Conservation (phyloP, 2,888 invertebrate genomes). For the Drosophila acutilabella region DNA sequence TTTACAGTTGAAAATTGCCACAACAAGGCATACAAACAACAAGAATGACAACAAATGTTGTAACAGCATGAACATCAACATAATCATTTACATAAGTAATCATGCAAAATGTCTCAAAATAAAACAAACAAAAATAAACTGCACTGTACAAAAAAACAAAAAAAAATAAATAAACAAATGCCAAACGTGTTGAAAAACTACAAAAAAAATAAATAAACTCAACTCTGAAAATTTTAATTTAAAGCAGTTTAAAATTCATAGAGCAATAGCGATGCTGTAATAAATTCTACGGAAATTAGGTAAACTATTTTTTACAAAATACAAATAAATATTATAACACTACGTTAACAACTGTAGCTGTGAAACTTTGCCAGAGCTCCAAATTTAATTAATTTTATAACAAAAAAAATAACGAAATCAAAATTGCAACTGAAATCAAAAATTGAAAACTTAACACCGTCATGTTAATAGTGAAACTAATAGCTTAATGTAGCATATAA, state of each 20-base stretch:
- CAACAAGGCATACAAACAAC: slow-evolving; percentile 5
- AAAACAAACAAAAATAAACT: slow-evolving; percentile 59
- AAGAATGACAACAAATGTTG: not conserved
- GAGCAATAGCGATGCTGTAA: not conserved
- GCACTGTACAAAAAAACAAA: slow-evolving; percentile 26
- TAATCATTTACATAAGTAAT: slow-evolving; percentile 65
- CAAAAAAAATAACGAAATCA: slow-evolving; percentile 30
- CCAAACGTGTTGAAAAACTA: slow-evolving; percentile 9
- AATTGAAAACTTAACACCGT: slow-evolving; percentile 19
- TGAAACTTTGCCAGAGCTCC: not conserved
- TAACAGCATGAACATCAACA: slow-evolving; percentile 11
- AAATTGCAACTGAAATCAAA: slow-evolving; percentile 35
- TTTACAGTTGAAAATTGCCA: not conserved
- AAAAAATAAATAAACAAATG: slow-evolving; percentile 44
- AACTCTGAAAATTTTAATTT: not conserved
- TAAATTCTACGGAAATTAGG: too few relatives aligned
- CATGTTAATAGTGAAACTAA: slow-evolving; percentile 42
- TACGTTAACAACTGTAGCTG: slow-evolving; percentile 39
- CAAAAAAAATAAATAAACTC: not conserved
- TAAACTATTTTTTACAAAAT: slow-evolving; percentile 7
- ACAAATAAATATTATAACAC: slow-evolving; percentile 2
- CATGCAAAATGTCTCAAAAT: slow-evolving; percentile 48
- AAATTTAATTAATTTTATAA: not conserved
- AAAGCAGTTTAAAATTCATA: not conserved
- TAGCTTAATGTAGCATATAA: slow-evolving; percentile 27